Evolutionary conservation across 2,797 vertebrate genomes (phyloP).

Genomic region (Alosa sapidissima): DNA sequence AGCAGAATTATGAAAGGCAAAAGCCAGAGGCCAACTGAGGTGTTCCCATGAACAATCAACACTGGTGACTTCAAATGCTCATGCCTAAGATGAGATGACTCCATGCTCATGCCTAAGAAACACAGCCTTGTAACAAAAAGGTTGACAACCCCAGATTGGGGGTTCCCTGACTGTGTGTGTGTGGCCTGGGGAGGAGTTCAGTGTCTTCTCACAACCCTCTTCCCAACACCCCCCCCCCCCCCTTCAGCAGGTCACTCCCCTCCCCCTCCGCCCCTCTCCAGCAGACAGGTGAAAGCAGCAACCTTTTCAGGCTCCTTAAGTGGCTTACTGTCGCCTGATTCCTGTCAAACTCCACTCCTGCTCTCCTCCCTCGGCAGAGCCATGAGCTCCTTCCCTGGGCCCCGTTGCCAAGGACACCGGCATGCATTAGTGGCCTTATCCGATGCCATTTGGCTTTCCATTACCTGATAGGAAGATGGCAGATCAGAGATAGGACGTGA

Average conservation of each 20-base stretch:
- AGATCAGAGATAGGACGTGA: conserved; percentile 63
- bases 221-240: too few species aligned
- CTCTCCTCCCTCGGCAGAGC: conserved; percentile 52
- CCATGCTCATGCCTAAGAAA: background rate
- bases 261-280: conserved; percentile 10
- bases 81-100: background rate
- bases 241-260: conserved; percentile 1
- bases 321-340: conserved; percentile 56
- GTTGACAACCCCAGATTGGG: background rate
- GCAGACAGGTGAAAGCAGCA: conserved; percentile 49
- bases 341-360: conserved; percentile 32
- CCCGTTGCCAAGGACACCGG: conserved; percentile 67
- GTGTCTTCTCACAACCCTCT: background rate
- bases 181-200: background rate
- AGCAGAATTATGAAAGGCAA: background rate
- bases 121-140: background rate
- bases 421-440: conserved; percentile 61
- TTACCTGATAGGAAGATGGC: conserved; percentile 65
- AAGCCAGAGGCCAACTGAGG: too few species aligned
- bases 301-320: conserved; percentile 62
- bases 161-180: background rate
- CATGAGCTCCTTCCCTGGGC: conserved; percentile 22
- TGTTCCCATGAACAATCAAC: background rate
- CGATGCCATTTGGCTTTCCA: conserved; percentile 69
- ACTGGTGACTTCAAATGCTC: background rate